A percentile compares a stretch with the other conserved stretches of the same genome.
Conservation (phyloP, 2,113 vertebrate species). For the Nestor notabilis region DNA sequence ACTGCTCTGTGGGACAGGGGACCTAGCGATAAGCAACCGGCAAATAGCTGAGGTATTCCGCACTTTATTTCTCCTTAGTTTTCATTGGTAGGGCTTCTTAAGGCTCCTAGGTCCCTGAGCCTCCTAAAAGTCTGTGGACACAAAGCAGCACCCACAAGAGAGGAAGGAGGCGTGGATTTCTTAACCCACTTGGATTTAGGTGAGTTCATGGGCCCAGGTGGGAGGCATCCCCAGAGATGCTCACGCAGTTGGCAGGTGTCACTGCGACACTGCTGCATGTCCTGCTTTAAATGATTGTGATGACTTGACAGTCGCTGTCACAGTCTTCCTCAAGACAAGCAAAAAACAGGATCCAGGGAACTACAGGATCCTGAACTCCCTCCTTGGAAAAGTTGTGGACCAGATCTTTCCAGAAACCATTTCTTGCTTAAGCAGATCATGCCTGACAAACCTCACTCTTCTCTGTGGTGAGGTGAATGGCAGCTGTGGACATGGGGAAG, state of each 20-base stretch:
- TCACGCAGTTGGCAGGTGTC: neutral
- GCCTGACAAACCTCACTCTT: neutral
- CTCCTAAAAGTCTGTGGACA: neutral
- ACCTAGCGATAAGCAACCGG: neutral
- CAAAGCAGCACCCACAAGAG: neutral
- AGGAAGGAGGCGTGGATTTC: rapidly evolving
- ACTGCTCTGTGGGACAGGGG: no score
- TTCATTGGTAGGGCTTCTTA: neutral
- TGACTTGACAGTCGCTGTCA: neutral
- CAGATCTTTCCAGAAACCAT: neutral
- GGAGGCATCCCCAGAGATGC: neutral
- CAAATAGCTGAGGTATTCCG: neutral
- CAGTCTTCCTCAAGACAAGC: neutral
- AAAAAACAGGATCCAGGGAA: neutral
- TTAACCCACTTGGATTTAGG: rapidly evolving
- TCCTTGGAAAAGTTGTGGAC: rapidly evolving
- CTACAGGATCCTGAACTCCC: neutral
- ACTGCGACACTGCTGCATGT: neutral
- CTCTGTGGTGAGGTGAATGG: neutral
- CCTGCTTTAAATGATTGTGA: neutral
- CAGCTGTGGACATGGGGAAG: neutral
- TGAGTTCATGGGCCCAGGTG: no score
- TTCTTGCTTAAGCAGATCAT: neutral
- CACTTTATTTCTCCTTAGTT: neutral
- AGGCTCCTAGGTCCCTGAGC: neutral